Conservation (phyloP, 2,113 vertebrate genomes). For the Neomonachus schauinslandi region DNA sequence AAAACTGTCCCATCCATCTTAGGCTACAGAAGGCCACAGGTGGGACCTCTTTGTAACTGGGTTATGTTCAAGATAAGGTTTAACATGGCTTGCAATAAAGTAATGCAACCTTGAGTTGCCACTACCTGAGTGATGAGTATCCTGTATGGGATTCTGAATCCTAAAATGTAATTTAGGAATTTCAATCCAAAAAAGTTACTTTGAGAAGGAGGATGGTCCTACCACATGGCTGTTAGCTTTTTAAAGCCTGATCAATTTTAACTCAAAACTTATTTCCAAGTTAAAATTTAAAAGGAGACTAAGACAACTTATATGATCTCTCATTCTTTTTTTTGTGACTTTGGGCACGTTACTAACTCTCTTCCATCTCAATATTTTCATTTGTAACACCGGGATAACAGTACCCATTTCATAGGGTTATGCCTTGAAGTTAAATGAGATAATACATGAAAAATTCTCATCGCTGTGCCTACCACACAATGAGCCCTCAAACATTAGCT, state of each 20-base stretch:
- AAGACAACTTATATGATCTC: background rate
- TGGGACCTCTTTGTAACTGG: background rate
- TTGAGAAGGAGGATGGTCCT: background rate
- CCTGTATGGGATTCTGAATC: background rate
- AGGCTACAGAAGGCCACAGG: background rate
- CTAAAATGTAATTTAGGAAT: constrained; percentile 29
- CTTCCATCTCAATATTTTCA: background rate
- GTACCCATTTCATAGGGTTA: background rate
- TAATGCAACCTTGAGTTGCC: background rate
- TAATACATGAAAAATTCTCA: background rate
- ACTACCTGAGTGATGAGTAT: background rate
- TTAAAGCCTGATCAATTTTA: constrained; percentile 11
- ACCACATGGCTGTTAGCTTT: background rate
- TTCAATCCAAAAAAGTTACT: background rate
- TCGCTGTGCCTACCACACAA: background rate
- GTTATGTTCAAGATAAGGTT: background rate
- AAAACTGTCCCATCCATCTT: background rate
- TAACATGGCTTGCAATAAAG: background rate
- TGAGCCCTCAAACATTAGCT: background rate
- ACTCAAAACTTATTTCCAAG: constrained; percentile 37
- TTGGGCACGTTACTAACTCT: background rate
- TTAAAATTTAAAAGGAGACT: background rate
- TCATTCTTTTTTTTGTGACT: background rate
- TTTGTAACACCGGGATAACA: background rate
- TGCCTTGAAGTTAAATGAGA: background rate